phyloP scores from a whole-genome alignment of 2,797 vertebrate species.

The Acanthornis magna region DNA sequence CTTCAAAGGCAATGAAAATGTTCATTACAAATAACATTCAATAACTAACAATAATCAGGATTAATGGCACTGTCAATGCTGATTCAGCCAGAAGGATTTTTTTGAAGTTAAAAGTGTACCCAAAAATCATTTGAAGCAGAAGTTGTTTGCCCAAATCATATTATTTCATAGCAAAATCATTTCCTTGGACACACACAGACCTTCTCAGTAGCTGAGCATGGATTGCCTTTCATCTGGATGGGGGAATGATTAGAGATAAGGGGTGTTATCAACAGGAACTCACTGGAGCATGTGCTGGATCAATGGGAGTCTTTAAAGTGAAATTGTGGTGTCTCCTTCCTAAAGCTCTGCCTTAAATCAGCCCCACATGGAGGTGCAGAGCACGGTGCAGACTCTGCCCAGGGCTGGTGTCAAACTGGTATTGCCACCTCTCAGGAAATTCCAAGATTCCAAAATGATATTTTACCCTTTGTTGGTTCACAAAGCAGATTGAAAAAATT shows the following conservation, averaged over 20 bases:
- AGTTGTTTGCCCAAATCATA: neutral
- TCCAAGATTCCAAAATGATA: neutral
- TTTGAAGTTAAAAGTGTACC: neutral
- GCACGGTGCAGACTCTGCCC: neutral
- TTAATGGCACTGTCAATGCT: conserved; percentile 41
- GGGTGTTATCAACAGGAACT: neutral
- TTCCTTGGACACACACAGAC: neutral
- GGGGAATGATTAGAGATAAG: conserved; percentile 3
- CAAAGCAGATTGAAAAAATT: neutral
- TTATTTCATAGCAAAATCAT: conserved; percentile 25
- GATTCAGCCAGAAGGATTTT: neutral
- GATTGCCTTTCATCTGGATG: neutral
- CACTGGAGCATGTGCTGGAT: conserved; percentile 20
- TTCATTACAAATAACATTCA: conserved; percentile 14
- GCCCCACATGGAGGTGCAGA: neutral
- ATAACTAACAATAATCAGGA: conserved; percentile 39
- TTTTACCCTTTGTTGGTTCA: neutral
- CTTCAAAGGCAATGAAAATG: conserved; percentile 39
- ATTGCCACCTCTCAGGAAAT: neutral
- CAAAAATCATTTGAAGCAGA: neutral
- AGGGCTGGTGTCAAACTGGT: neutral
- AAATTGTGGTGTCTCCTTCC: neutral
- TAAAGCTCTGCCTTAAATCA: conserved; percentile 28
- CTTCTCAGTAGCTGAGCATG: neutral
- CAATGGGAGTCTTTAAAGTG: conserved; percentile 30